Evolutionary conservation across 30 jellyfish, hydroid and myxozoan genomes (phyloP).

Genomic region (Mastigias papua): DNA sequence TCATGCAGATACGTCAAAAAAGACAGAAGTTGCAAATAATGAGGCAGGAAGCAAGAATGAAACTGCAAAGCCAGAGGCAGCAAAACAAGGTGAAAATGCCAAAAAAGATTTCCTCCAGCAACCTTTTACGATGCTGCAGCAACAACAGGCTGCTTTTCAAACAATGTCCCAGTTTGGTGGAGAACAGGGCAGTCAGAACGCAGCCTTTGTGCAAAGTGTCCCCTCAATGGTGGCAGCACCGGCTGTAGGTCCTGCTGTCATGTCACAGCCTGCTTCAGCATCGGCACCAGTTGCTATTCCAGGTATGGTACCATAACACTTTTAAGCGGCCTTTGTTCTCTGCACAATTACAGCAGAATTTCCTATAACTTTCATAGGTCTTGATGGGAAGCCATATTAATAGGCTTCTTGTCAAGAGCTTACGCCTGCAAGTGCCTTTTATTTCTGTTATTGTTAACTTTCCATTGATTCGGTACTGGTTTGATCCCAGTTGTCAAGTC

Average conservation of each 20-base stretch:
- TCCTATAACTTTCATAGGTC: neutral
- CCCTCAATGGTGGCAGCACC: slow-evolving; percentile 52
- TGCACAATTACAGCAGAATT: no score
- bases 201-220: slow-evolving; percentile 25
- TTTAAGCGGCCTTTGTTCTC: neutral
- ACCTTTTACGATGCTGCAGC: slow-evolving; percentile 58
- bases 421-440: no score
- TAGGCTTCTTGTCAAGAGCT: no score
- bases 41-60: slow-evolving; percentile 23
- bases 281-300: neutral
- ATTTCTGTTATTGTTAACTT: no score
- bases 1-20: slow-evolving; percentile 51
- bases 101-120: slow-evolving; percentile 71
- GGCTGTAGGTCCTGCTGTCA: slow-evolving; percentile 46
- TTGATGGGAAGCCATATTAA: no score
- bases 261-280: slow-evolving; percentile 20
- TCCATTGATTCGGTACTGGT: no score
- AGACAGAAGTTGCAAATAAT: slow-evolving; percentile 4
- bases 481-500: no score
- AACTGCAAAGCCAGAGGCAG: slow-evolving; percentile 30
- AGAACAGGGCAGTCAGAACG: slow-evolving; percentile 48
- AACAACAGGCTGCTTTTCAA: slow-evolving; percentile 75
- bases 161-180: slow-evolving; percentile 72
- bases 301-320: neutral
- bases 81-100: slow-evolving; percentile 33